Base-by-base conservation (phyloP, 2,113 vertebrate genomes). In the Xyliphius kryptos region DNA sequence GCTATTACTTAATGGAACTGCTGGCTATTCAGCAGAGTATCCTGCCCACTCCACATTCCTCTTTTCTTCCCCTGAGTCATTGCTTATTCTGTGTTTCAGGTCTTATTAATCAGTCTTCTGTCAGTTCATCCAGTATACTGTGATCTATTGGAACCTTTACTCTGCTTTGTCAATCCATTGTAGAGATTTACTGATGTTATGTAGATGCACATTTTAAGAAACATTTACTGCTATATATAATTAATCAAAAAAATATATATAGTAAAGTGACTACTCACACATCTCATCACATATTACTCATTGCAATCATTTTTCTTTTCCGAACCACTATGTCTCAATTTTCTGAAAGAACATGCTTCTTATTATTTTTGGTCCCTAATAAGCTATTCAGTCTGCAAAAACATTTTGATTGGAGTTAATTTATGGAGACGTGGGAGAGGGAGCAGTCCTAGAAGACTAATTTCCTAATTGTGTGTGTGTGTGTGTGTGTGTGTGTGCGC, bases 1-100 rank as follows among this genome's bases (percentile, higher is more conserved):
- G 61, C 53, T 67, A 63, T 76, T 68, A 70, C 49, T 53, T 73
- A 74, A 76, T 74, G 65, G 67, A 74, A 16, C 38, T 5, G 22
- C 15, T 46, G 66, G 26, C 62, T 49, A 62, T 40, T 58, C 66
- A 66, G 40, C 26, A 19, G 41, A 61, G 43, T 48, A 47, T 32
- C 15, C 61, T 22, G 19, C 38, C 11, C 38, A 5, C 12, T 20
- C 32, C 37, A 41, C 21, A 20, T 37, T 10, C 40, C n/a, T 10
- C 8, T 3, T n/a, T 61, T 21, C 19, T 50, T 44, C 48, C 16
- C 52, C 56, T 14, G 40, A 49, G 13, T 48, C 20, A 41, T 57
- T 44, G 38, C 22, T 57, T 54, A 22, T 40, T 44, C 40, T 17
- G 38, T 58, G 61, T 37, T 36, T 69, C 61, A 43, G 40, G 38